Conservation (phyloP, 2,888 invertebrate genomes). For the Petrolisthes cinctipes region DNA sequence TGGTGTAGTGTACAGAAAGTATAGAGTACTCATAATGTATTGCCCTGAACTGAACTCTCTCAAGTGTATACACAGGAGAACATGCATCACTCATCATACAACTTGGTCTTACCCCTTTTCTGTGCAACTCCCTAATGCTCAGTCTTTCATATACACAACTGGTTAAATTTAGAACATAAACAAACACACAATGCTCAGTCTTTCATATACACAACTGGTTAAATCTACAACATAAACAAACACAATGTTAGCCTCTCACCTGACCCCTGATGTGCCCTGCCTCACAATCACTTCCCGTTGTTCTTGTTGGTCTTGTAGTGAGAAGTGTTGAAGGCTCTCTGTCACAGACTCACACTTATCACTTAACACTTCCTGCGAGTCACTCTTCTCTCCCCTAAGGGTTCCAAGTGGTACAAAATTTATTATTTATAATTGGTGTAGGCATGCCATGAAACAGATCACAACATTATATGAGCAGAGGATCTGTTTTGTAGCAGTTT, state of each 20-base stretch:
- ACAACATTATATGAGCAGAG: no score
- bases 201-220: slow-evolving; percentile 3
- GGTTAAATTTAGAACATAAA: not conserved
- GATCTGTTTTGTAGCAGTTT: no score
- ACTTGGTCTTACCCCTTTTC: no score
- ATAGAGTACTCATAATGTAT: not conserved
- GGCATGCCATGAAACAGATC: no score
- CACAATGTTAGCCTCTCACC: slow-evolving; percentile 18
- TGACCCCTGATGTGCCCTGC: slow-evolving; percentile 27
- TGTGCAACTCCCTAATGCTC: no score
- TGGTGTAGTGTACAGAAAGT: not conserved
- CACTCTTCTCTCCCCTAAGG: not conserved
- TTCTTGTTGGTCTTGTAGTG: not conserved
- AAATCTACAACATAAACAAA: not conserved
- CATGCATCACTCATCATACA: no score
- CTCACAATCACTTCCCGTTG: not conserved
- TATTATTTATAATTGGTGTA: no score
- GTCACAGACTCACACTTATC: slow-evolving; percentile 10
- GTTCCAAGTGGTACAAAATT: not conserved
- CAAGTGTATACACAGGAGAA: not conserved
- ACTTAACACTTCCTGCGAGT: not conserved
- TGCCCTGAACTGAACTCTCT: not conserved
- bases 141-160: no score
- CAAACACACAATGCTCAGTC: not conserved
- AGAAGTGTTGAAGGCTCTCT: slow-evolving; percentile 31